Percentiles rank a stretch among this genome's conserved stretches.
phyloP scores from a whole-genome alignment of 2,113 vertebrate genomes.

The Malurus elegans region DNA sequence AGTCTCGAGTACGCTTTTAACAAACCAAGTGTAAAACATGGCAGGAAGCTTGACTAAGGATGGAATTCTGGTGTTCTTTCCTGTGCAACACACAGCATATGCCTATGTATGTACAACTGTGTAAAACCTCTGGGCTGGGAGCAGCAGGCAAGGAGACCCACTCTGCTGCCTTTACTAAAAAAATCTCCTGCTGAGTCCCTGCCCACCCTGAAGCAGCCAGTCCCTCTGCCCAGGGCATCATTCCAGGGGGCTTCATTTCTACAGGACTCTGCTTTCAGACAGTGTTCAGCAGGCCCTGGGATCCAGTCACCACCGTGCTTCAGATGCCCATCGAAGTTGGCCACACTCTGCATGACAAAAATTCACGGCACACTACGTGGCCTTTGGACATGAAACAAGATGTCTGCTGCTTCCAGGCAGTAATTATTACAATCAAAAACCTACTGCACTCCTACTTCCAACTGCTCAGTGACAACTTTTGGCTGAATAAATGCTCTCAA shows the following conservation, averaged over 20 bases:
- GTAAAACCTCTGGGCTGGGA: not conserved
- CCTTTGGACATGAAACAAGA: not conserved
- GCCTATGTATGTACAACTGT: fast-evolving
- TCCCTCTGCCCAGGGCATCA: not conserved
- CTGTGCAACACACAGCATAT: not conserved
- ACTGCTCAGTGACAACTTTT: not conserved
- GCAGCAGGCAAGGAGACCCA: not conserved
- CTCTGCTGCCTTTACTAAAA: not conserved
- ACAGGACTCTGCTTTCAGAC: not conserved
- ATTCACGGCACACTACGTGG: fast-evolving
- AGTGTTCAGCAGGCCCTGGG: not conserved
- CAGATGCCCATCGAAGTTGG: not conserved
- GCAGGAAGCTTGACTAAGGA: not conserved
- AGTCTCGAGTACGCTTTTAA: not conserved
- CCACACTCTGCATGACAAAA: not conserved
- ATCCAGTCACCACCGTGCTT: not conserved
- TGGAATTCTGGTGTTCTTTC: not conserved
- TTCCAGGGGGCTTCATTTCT: not conserved
- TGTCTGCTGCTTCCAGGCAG: not conserved
- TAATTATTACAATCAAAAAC: not conserved
- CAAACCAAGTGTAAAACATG: not conserved
- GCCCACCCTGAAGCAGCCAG: not conserved
- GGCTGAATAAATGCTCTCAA: not conserved
- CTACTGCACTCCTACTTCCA: not conserved
- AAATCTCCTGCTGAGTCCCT: not conserved